Base-by-base conservation (phyloP, 2,113 vertebrate genomes). In the Cacatua alba region DNA sequence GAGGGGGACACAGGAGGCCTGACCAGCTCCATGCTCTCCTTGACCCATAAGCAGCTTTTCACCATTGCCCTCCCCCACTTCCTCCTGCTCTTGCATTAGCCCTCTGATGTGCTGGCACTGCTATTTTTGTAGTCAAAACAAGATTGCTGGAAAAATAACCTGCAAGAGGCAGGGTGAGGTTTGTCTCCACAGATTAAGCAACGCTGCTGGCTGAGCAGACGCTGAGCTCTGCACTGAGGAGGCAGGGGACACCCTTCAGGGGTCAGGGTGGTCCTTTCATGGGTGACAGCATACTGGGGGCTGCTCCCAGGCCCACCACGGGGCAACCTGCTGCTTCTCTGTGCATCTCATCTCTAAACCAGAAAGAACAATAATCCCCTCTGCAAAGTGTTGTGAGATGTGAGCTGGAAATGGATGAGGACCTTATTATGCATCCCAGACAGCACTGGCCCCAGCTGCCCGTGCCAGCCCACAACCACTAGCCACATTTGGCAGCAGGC, bases 61-160 rank as follows among this genome's bases (percentile, higher is more conserved):
- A 26, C 81, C 4, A 0, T 68, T 1, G 0, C 15, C 78, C 44
- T 72, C 35, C 57, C 46, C 68, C 31, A 59, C 82, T 90, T 94
- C 92, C 85, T 93, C 62, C 70, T 11, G 14, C 70, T 82, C 71
- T 83, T 72, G n/a, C 48, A 3, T 70, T 74, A 67, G 51, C 74
- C 48, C 55, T 63, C 64, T 0, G 0, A 64, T 12, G 63, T 53
- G 90, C 82, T 83, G 46, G 59, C 59, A 28, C 44, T 64, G 82
- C 76, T 92, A 3, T 74, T 97, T 94, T n/a, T 92, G 86, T 23
- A 74, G 55, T 49, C 51, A 78, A 74, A 97, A 70, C n/a, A 82
- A 93, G 60, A 72, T 0, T 29, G 70, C 41, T 88, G 89, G 79
- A 48, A 81, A 90, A 86, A 93, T 24, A 88, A 86, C 69, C 55